A percentile compares a stretch with the other conserved stretches of the same genome.
phyloP scores from a whole-genome alignment of 2,888 invertebrate species.

The Bibio marci region DNA sequence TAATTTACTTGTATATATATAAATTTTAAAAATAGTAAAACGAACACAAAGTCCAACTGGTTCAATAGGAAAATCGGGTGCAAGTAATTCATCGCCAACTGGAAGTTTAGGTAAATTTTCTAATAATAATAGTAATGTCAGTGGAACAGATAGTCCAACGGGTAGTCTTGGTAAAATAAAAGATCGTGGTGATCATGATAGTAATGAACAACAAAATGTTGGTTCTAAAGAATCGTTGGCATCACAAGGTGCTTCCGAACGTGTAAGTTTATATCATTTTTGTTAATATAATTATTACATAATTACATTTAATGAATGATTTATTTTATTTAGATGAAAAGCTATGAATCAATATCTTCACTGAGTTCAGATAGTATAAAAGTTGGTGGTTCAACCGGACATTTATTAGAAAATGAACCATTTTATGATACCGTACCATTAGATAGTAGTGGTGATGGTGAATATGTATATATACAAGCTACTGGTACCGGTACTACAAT shows the following conservation, averaged over 20 bases:
- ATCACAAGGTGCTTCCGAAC: slow-evolving; percentile 29
- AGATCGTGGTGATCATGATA: slow-evolving; percentile 15
- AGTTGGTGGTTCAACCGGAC: slow-evolving; percentile 24
- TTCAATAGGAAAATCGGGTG: slow-evolving; percentile 21
- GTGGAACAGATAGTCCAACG: slow-evolving; percentile 16
- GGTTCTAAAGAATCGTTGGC: slow-evolving; percentile 30
- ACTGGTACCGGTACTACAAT: slow-evolving; percentile 38
- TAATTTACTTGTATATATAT: background rate
- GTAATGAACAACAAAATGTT: slow-evolving; percentile 16
- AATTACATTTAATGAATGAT: background rate
- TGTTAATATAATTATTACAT: background rate
- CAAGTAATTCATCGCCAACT: slow-evolving; percentile 25
- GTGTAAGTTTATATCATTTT: slow-evolving; percentile 13
- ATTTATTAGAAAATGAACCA: slow-evolving; percentile 40
- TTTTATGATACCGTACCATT: slow-evolving; percentile 56
- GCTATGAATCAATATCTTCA: slow-evolving; percentile 46
- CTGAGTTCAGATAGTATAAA: slow-evolving; percentile 39
- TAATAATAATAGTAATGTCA: slow-evolving; percentile 12
- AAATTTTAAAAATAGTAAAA: slow-evolving; percentile 5
- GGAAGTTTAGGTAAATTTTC: slow-evolving; percentile 21
- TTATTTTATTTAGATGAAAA: slow-evolving; percentile 34
- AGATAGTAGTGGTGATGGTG: slow-evolving; percentile 45
- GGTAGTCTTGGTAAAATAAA: slow-evolving; percentile 18
- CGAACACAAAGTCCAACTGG: slow-evolving; percentile 22
- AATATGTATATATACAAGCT: slow-evolving; percentile 60